phyloP scores from a whole-genome alignment of 1,140 invertebrate genomes.

The Muscidifurax raptorellus region DNA sequence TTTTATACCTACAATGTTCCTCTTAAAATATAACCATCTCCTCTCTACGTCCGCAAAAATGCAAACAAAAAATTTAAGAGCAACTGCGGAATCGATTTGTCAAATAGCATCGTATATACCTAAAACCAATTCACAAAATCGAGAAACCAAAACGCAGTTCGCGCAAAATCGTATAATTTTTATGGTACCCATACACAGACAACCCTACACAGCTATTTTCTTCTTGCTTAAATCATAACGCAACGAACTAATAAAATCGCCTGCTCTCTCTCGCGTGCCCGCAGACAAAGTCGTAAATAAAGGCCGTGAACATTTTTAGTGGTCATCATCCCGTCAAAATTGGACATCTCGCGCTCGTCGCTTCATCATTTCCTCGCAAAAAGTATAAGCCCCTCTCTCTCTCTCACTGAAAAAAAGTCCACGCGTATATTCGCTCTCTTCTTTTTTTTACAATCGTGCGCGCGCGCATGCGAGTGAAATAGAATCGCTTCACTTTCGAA shows the following conservation, averaged over 20 bases:
- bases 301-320: slow-evolving; percentile 42
- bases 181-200: neutral
- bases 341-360: slow-evolving; percentile 13
- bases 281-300: slow-evolving; percentile 45
- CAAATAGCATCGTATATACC: too few species aligned
- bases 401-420: neutral
- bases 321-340: slow-evolving; percentile 47
- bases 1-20: too few species aligned
- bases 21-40: too few species aligned
- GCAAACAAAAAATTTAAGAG: too few species aligned
- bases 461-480: slow-evolving; percentile 39
- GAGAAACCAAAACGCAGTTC: neutral
- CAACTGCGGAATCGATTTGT: too few species aligned
- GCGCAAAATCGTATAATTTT: neutral
- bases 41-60: too few species aligned
- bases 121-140: neutral
- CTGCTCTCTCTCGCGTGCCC: neutral
- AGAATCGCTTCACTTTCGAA: slow-evolving; percentile 48
- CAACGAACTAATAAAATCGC: slow-evolving; percentile 38
- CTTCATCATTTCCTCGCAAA: slow-evolving; percentile 38
- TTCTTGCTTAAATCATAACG: slow-evolving; percentile 37
- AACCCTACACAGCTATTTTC: slow-evolving; percentile 10
- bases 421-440: neutral
- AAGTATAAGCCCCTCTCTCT: slow-evolving; percentile 11
- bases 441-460: slow-evolving; percentile 38